Evolutionary conservation across 2,113 vertebrate genomes (phyloP).

Genomic region (Triplophysa tibetana): DNA sequence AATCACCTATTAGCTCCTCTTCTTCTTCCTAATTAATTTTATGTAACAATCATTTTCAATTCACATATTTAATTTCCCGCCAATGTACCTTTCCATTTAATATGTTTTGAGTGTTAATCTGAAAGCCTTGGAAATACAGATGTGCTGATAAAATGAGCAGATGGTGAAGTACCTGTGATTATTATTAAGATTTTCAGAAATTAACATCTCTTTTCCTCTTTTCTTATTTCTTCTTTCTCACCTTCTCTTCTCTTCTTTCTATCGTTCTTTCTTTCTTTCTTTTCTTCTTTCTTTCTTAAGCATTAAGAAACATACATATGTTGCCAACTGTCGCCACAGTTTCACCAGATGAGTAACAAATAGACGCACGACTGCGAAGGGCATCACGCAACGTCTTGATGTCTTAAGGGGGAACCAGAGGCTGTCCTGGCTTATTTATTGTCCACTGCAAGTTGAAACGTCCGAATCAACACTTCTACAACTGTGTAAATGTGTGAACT

Average conservation of each 20-base stretch:
- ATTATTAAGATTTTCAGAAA: neutral
- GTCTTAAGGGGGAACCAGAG: too few species aligned
- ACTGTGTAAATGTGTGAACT: too few species aligned
- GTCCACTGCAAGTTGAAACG: too few species aligned
- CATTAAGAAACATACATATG: too few species aligned
- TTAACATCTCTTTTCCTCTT: neutral
- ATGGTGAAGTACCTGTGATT: slow-evolving; percentile 21
- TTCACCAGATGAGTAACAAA: too few species aligned
- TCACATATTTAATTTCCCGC: slow-evolving; percentile 58
- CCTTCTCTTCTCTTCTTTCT: neutral
- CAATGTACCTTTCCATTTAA: slow-evolving; percentile 58
- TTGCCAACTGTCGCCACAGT: too few species aligned
- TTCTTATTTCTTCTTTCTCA: neutral
- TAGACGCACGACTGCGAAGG: too few species aligned
- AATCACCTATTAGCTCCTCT: slow-evolving; percentile 61
- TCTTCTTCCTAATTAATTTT: slow-evolving; percentile 60
- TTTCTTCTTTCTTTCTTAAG: too few species aligned
- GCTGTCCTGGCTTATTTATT: too few species aligned
- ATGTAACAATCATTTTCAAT: slow-evolving; percentile 56
- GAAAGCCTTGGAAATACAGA: slow-evolving; percentile 18
- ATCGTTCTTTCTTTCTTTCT: too few species aligned
- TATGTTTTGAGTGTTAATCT: slow-evolving; percentile 53
- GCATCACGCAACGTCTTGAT: too few species aligned
- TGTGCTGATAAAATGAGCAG: slow-evolving; percentile 12
- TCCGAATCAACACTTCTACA: too few species aligned